A percentile compares a stretch with the other conserved stretches of the same genome.
These are phyloP conservation scores for Monomorium pharaonis DNA, from an alignment of 1,140 invertebrate genomes.

Conservation along the genomic window DNA sequence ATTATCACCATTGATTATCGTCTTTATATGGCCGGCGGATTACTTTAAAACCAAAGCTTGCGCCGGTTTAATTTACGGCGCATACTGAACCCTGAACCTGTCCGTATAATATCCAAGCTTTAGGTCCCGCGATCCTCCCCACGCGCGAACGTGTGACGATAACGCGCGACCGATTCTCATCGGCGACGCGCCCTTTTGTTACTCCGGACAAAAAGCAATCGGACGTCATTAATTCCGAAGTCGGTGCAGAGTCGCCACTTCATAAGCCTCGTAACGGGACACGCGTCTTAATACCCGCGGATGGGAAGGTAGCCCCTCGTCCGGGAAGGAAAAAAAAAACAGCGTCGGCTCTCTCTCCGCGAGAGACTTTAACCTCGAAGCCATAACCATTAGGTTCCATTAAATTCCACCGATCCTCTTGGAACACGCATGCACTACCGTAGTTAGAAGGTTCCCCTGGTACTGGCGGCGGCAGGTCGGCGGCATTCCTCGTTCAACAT, in stretches of 20 bases:
- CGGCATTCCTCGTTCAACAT: constrained; percentile 70
- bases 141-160: neutral
- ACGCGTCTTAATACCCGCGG: constrained; percentile 19
- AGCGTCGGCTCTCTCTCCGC: constrained; percentile 43
- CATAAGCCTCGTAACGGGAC: constrained; percentile 57
- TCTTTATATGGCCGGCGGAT: neutral
- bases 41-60: neutral
- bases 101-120: neutral
- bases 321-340: constrained; percentile 27
- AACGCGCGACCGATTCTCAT: neutral
- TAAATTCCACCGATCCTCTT: constrained; percentile 71
- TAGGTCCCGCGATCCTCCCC: neutral
- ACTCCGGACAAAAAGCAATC: constrained; percentile 19
- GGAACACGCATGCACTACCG: constrained; percentile 70
- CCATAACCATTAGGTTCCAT: constrained; percentile 75
- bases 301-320: constrained; percentile 32
- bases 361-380: constrained; percentile 64
- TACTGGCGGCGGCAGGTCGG: constrained; percentile 48
- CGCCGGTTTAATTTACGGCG: neutral
- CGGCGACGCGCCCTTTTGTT: neutral
- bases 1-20: no score
- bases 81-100: neutral
- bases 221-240: constrained; percentile 43
- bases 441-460: constrained; percentile 65
- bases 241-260: constrained; percentile 12